Evolutionary conservation across 2,113 vertebrate species (phyloP).

Genomic region (Physeter macrocephalus): DNA sequence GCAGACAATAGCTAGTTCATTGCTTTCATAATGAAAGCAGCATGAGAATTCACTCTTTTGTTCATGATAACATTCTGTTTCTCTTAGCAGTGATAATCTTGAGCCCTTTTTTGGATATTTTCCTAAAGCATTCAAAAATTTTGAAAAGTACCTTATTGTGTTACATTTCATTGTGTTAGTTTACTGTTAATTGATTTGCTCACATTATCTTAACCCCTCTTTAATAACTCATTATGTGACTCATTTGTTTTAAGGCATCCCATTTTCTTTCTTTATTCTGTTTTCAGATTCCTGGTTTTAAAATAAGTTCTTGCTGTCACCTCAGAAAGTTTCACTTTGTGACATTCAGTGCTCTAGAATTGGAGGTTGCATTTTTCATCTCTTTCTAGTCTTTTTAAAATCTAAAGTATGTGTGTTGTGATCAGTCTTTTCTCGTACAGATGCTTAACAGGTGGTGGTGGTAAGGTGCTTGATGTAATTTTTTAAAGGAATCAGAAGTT

Average conservation of each 20-base stretch:
- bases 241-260: background rate
- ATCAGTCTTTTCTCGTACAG: background rate
- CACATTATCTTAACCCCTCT: background rate
- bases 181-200: background rate
- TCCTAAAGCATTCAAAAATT: constrained; percentile 4
- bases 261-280: constrained; percentile 15
- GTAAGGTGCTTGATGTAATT: background rate
- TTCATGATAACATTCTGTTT: background rate
- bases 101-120: background rate
- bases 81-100: background rate
- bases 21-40: background rate
- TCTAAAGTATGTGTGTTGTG: background rate
- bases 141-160: background rate
- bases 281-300: constrained; percentile 25
- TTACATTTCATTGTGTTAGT: background rate
- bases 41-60: background rate
- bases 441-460: background rate
- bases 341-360: background rate
- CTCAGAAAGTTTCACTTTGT: constrained; percentile 17
- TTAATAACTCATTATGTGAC: background rate
- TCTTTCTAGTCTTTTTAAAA: constrained; percentile 31
- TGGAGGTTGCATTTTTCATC: background rate
- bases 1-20: background rate
- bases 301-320: background rate
- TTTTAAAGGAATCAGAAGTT: background rate